phyloP scores from a whole-genome alignment of 2,888 invertebrate genomes.

The Dryadula phaetusa region DNA sequence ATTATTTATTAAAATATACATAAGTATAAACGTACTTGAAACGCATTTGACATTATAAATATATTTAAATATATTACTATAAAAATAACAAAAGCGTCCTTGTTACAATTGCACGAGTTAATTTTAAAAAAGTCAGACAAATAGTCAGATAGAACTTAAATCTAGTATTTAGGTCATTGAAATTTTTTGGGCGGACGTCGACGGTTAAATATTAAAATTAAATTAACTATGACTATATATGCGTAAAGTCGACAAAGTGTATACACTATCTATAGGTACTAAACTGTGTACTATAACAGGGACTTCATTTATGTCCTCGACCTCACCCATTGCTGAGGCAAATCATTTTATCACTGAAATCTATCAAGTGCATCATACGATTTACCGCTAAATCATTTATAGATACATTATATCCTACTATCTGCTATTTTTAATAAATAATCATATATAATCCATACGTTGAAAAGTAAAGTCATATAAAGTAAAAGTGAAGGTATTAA shows the following conservation, averaged over 20 bases:
- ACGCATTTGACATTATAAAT: background rate
- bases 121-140: conserved; percentile 37
- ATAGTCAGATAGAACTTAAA: conserved; percentile 34
- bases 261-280: background rate
- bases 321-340: background rate
- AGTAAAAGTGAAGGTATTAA: no score
- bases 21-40: background rate
- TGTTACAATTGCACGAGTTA: conserved; percentile 41
- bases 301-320: conserved; percentile 7
- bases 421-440: background rate
- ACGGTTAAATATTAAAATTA: conserved; percentile 28
- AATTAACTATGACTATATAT: conserved; percentile 29
- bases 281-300: background rate
- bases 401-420: background rate
- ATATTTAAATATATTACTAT: conserved; percentile 7
- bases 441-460: no score
- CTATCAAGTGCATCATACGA: conserved; percentile 28
- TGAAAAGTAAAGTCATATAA: no score
- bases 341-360: conserved; percentile 28
- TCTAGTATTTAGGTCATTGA: conserved; percentile 41
- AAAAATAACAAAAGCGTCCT: conserved; percentile 21
- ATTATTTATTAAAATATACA: background rate
- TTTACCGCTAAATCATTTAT: conserved; percentile 8
- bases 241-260: conserved; percentile 7
- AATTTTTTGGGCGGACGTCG: conserved; percentile 33